Evolutionary conservation across 1,140 invertebrate species (phyloP).

Genomic region (Drosophila leontia): DNA sequence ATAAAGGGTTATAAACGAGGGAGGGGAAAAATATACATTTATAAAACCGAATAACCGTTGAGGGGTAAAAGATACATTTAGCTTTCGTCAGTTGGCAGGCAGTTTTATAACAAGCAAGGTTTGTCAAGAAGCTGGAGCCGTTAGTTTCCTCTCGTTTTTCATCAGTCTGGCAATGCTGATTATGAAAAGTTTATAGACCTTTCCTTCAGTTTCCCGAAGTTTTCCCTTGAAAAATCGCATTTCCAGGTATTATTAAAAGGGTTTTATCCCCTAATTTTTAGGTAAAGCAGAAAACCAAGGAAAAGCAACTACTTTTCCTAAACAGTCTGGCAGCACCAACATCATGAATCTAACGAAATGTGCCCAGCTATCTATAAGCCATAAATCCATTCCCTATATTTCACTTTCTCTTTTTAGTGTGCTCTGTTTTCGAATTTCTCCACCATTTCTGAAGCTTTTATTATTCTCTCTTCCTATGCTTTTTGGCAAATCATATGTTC

Average conservation of each 20-base stretch:
- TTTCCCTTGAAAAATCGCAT: not conserved
- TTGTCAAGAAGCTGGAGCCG: not conserved
- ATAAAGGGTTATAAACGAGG: slow-evolving; percentile 6
- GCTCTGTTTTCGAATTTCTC: not conserved
- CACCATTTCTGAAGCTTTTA: not conserved
- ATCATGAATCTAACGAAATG: not conserved
- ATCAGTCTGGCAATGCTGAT: not conserved
- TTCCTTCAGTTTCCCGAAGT: not conserved
- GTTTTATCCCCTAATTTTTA: not conserved
- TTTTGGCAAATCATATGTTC: slow-evolving; percentile 6
- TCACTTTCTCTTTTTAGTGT: not conserved
- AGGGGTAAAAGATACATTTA: not conserved
- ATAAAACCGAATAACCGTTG: slow-evolving; percentile 32
- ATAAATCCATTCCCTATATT: not conserved
- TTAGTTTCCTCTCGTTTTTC: not conserved
- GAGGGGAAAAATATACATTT: not conserved
- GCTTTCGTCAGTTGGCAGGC: not conserved
- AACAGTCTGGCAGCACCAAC: not conserved
- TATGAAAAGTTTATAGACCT: not conserved
- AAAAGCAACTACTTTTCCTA: not conserved
- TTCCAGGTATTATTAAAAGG: not conserved
- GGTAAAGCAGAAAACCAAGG: not conserved
- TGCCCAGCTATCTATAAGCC: not conserved
- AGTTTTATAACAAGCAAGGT: not conserved
- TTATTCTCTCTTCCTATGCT: not conserved